These are phyloP conservation scores for Scalopus aquaticus DNA, from an alignment of 2,113 vertebrate species.

Conservation along the genomic window DNA sequence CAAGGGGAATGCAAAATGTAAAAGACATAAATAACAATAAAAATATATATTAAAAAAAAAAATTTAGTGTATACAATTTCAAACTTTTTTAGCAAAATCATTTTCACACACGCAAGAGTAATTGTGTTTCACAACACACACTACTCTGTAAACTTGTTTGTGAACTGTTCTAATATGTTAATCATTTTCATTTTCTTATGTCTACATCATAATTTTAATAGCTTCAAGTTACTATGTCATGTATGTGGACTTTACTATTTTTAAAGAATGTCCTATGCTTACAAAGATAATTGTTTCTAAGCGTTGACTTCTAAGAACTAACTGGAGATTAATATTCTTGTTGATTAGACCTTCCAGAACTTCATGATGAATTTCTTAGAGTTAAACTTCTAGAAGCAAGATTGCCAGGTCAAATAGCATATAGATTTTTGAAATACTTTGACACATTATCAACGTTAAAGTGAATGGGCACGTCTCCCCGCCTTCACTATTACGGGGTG, in stretches of 20 bases:
- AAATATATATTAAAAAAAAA: neutral
- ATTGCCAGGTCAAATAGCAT: neutral
- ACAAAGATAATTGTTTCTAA: neutral
- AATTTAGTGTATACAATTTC: neutral
- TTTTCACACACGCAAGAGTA: neutral
- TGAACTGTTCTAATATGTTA: neutral
- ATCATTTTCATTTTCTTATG: neutral
- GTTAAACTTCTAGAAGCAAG: neutral
- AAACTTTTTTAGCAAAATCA: neutral
- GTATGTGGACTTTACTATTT: neutral
- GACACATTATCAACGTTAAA: neutral
- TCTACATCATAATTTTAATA: neutral
- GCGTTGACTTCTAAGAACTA: neutral
- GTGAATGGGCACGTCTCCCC: neutral
- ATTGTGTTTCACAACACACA: no score
- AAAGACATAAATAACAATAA: no score
- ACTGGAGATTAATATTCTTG: neutral
- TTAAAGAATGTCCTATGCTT: neutral
- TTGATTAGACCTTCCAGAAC: neutral
- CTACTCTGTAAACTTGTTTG: neutral
- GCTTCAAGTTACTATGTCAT: neutral
- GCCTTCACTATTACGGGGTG: neutral
- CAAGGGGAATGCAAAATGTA: no score
- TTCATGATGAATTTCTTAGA: neutral
- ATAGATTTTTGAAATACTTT: neutral